A percentile compares a stretch with the other conserved stretches of the same genome.
Evolutionary conservation across 2,888 invertebrate species (phyloP).

Genomic region (Caenorhabditis sp.): DNA sequence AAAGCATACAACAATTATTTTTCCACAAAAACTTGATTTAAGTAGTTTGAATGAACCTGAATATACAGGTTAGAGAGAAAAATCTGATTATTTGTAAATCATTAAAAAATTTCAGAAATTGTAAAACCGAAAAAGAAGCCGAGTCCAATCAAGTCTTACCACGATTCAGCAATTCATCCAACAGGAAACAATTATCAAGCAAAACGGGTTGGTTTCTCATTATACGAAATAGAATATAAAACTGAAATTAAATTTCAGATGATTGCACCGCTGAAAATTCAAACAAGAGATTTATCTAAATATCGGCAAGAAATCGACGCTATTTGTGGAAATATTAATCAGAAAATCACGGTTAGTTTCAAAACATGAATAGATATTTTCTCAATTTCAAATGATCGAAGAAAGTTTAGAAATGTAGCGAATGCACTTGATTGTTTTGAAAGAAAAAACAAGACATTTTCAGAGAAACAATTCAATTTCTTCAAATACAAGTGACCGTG

Average conservation of each 20-base stretch:
- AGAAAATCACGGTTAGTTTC: neutral
- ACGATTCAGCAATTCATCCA: constrained; percentile 1
- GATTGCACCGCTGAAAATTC: neutral
- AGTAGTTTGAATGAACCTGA: constrained; percentile 73
- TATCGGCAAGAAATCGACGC: neutral
- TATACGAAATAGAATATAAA: neutral
- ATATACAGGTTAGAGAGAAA: constrained; percentile 78
- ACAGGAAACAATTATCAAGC: neutral
- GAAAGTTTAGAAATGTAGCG: neutral
- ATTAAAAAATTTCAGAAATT: neutral
- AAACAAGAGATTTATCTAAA: neutral
- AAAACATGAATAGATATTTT: neutral
- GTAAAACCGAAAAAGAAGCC: constrained; percentile 1
- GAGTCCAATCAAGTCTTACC: constrained; percentile 22
- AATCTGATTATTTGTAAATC: constrained; percentile 72
- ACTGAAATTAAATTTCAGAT: neutral
- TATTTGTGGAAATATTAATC: neutral
- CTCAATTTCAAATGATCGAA: neutral
- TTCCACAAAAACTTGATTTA: constrained; percentile 28
- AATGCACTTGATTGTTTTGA: neutral
- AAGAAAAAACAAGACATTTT: neutral
- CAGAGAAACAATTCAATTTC: constrained; percentile 8
- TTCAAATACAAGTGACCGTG: constrained; percentile 25
- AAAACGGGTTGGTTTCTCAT: neutral
- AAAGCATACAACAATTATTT: constrained; percentile 9